phyloP scores from a whole-genome alignment of 1,140 invertebrate genomes.

The Brachionus manjavacas region DNA sequence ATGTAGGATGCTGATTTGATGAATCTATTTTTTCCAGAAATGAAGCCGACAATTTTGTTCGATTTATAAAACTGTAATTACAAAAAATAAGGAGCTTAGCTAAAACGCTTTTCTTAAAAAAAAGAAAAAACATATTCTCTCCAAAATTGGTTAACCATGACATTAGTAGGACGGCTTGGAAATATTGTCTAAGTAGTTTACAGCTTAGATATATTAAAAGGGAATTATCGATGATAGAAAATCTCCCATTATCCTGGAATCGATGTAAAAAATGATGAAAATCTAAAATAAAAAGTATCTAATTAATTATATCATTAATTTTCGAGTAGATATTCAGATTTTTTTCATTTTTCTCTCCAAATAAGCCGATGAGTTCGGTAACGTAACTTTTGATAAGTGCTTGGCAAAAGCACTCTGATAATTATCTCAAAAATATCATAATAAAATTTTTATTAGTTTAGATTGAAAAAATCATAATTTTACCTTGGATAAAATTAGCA shows the following conservation, averaged over 20 bases:
- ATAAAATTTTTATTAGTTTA: not conserved
- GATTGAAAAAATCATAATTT: not conserved
- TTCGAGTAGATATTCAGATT: not conserved
- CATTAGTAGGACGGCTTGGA: not conserved
- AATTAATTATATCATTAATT: not conserved
- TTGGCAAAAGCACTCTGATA: not conserved
- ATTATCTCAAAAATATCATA: not conserved
- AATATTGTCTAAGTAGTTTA: not conserved
- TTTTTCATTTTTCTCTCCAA: not conserved
- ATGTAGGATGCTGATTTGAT: not conserved
- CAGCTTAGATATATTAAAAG: not conserved
- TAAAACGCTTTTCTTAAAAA: not conserved
- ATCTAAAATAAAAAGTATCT: slow-evolving; percentile 1
- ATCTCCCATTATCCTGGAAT: not conserved
- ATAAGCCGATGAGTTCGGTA: not conserved
- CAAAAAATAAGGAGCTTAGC: not conserved
- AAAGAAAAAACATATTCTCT: not conserved
- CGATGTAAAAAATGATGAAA: not conserved
- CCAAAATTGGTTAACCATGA: not conserved
- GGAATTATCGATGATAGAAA: not conserved
- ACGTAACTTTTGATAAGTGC: not conserved
- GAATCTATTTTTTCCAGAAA: not conserved
- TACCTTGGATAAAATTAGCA: not conserved
- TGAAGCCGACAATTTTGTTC: not conserved
- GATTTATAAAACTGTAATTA: not conserved